phyloP scores from a whole-genome alignment of 2,797 vertebrate species.

The Oreochromis grahami region DNA sequence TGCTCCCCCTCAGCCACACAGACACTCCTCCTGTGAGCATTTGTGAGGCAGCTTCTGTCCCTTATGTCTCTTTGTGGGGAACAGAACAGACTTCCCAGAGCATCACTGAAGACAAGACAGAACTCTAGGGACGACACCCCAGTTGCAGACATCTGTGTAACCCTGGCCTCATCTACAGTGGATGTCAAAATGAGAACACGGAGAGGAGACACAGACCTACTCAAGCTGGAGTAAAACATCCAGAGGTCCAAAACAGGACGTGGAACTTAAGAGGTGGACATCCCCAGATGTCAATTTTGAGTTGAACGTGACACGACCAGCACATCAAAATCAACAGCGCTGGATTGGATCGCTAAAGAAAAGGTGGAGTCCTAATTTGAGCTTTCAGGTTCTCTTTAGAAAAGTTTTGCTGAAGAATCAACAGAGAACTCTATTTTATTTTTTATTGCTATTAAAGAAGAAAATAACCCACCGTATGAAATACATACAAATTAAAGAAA shows the following conservation, averaged over 20 bases:
- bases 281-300: slow-evolving; percentile 52
- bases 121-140: slow-evolving; percentile 57
- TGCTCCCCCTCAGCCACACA: slow-evolving; percentile 75
- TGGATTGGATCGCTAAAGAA: slow-evolving; percentile 45
- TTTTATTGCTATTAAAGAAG: slow-evolving; percentile 12
- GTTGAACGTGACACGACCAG: slow-evolving; percentile 37
- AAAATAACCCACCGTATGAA: slow-evolving; percentile 6
- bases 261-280: slow-evolving; percentile 57
- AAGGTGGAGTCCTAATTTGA: slow-evolving; percentile 63
- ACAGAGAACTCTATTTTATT: slow-evolving; percentile 21
- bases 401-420: slow-evolving; percentile 56
- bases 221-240: slow-evolving; percentile 51
- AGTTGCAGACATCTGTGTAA: slow-evolving; percentile 40
- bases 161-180: slow-evolving; percentile 36
- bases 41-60: slow-evolving; percentile 79
- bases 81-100: slow-evolving; percentile 71
- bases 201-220: slow-evolving; percentile 25
- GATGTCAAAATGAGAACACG: slow-evolving; percentile 32
- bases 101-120: slow-evolving; percentile 66
- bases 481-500: slow-evolving; percentile 6
- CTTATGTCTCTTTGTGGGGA: slow-evolving; percentile 77
- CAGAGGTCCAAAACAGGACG: slow-evolving; percentile 39
- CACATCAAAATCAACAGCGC: slow-evolving; percentile 36
- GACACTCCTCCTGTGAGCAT: slow-evolving; percentile 80
- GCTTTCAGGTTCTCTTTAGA: slow-evolving; percentile 51